Evolutionary conservation across 1,140 invertebrate species (phyloP), one percentile per base, ranked within the genome.

Genomic region (Drosophila pseudoananassae): DNA sequence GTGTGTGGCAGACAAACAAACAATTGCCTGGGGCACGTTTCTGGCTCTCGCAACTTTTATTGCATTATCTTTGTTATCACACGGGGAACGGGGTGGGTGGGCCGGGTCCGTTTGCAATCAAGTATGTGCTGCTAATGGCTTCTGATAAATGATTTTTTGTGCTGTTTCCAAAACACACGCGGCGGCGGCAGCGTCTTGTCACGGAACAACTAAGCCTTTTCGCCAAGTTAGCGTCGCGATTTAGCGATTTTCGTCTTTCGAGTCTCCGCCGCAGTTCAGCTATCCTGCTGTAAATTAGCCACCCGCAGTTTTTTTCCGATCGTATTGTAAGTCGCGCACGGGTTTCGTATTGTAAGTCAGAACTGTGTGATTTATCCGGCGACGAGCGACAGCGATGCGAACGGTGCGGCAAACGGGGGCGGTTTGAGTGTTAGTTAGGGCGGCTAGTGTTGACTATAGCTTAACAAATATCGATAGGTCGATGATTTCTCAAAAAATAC

Each of bases 21-120:
- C 71, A 65, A 69, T 65, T 75, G 74, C 78, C 72, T 82, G 84
- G 84, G 82, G 87, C 75, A 87, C 81, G 82, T 85, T 85, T 76
- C 72, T 68, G 54, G 53, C 70, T 76, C 63, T 61, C 56, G 58
- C 59, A 66, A 69, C 63, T 70, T 52, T 59, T 74, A 59, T 51
- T 66, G 70, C 70, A 84, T 75, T 78, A 87, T 75, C 83, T 81
- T 57, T 77, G 64, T 71, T 83, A 79, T 83, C 75, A 82, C 74
- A 78, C 78, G 64, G 46, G 46, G 47, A 43, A 58, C 58, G 60
- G 60, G 31, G 64, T 15, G 47, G 29, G 61, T 10, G 38, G 38
- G 63, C 63, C 46, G 60, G 38, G 15, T 33, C 14, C 36, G 15
- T 31, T 31, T 59, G 50, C 31, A 59, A 36, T 64, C 33, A 4